Evolutionary conservation across 1,140 invertebrate species (phyloP).

Genomic region (Heliconius hewitsoni): DNA sequence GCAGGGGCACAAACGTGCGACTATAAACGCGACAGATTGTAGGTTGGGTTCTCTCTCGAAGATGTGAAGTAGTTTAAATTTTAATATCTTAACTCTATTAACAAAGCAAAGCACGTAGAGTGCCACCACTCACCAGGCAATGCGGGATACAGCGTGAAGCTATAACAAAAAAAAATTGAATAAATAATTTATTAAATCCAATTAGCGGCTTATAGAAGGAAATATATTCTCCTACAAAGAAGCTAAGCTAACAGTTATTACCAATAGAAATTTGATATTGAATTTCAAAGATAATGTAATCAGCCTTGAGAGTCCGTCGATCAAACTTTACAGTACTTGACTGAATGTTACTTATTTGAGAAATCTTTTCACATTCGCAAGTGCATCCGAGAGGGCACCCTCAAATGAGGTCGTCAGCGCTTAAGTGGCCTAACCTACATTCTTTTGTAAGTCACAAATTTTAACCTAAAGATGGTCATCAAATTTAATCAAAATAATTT

Average conservation of each 20-base stretch:
- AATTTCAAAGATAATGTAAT: not conserved
- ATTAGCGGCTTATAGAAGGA: too few relatives aligned
- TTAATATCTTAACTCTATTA: too few relatives aligned
- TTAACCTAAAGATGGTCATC: not conserved
- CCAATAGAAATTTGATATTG: not conserved
- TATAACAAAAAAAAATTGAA: too few relatives aligned
- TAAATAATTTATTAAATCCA: too few relatives aligned
- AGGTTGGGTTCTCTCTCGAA: too few relatives aligned
- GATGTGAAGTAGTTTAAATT: too few relatives aligned
- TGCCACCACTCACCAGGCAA: too few relatives aligned
- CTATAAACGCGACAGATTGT: too few relatives aligned
- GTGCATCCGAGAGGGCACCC: constrained; percentile 23
- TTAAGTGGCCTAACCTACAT: constrained; percentile 27
- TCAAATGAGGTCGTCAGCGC: constrained; percentile 27
- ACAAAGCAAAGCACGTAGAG: too few relatives aligned
- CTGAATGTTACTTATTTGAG: constrained; percentile 24
- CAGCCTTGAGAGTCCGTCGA: constrained; percentile 14
- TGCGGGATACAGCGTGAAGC: too few relatives aligned
- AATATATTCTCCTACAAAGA: not conserved
- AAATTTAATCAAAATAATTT: not conserved
- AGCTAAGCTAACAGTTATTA: not conserved
- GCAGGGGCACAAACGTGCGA: too few relatives aligned
- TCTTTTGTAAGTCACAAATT: constrained; percentile 25
- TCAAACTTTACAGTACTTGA: constrained; percentile 12
- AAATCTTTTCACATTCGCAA: constrained; percentile 27